Evolutionary conservation across 2,888 invertebrate genomes (phyloP), one percentile per base, ranked within the genome.

Genomic region (Agriopis leucophaearia): DNA sequence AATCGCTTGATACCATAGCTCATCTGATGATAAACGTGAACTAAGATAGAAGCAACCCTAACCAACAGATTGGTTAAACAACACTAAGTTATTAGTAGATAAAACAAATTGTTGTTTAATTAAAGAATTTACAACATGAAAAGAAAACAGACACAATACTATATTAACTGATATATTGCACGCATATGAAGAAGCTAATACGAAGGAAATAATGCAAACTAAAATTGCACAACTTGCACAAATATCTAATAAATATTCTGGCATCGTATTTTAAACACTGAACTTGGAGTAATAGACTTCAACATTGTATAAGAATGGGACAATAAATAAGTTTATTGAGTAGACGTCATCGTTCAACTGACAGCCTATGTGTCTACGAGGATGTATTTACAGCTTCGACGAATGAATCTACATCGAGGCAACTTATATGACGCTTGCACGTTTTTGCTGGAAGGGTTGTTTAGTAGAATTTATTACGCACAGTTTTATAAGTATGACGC

Each of bases 341-440:
- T 36, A 35, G 55, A 68, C 27, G 59, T 55, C 76, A 79, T 78
- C 78, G 74, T 75, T 74, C 64, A 78, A 78, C 76, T 74, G 81
- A 78, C 76, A 71, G 74, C 74, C 81, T 79, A 79, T 78, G 80
- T 77, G 77, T 79, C 85, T 64, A 36, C 54, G 47, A 86, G 84
- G 84, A 86, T 84, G 82, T 78, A 76, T 84, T 83, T 74, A 79
- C 71, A 76, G 77, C 74, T 81, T 81, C 81, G 71, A 62, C 71
- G 81, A 80, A 80, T 67, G 54, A 36, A 64, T 59, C 27, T 60
- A 40, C 62, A 18, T 62, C 15, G 44, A 38, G 44, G 64, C 35
- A 42, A 66, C 36, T 35, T 44, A 61, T 38, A 48, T 42, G 27
- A 36, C 47, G 40, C 12, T 50, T 63, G 63, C 65, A 72, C 48